Base-by-base conservation (phyloP, 2,888 invertebrate genomes). In the Morinoia aosen region DNA sequence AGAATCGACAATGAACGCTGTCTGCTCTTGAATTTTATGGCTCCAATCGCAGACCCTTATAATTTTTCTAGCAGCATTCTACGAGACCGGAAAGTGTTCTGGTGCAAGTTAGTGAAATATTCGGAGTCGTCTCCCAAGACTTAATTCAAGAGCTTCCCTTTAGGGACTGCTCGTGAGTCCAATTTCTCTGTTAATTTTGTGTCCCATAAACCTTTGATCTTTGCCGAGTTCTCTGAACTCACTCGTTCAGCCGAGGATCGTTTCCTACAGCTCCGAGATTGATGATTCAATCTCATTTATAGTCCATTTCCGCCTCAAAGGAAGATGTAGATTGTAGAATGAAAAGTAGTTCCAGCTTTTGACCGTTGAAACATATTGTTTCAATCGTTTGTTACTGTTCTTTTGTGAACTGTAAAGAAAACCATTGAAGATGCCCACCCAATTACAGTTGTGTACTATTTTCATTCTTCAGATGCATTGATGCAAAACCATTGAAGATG, bases 161-260 rank as follows among this genome's bases (percentile, higher is more conserved):
- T 40, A 40, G 48, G 90, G 48, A 40, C 90, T 40, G 90, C 90
- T 40, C 90, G 48, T 40, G 90, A 39, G 14, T 48, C 90, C 90
- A 90, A 90, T 90, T 90, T 90, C 90, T 90, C 16, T 48, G 40
- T 90, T 90, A 90, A 90, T 90, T 90, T 90, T 90, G 90, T 90
- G 90, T 90, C 90, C 40, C 11, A 39, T 19, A 40, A 19, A 14
- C 48, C 90, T 40, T 48, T 40, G 40, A 19, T 48, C 48, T 90
- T 40, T 90, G 90, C 39, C 90, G 11, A 76, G 76, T 76, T 76
- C 76, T 39, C 48, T 39, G 33, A 12, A 40, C 40, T 40, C 40
- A 25, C 88, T 88, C 39, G 88, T 19, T 90, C 16, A 40, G 40
- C 39, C 40, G 40, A 39, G 39, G 40, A 90, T 48, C 39, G 39